Percentiles rank a stretch among this genome's conserved stretches.
phyloP scores from a whole-genome alignment of 2,113 vertebrate genomes.

The human (Homo sapiens) region GRCh38 chr2:161766501-161767000 shows the following conservation, averaged over 20 bases:
- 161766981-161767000: background rate
- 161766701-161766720: conserved; percentile 37
- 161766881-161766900: background rate
- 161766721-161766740: background rate
- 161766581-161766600: background rate
- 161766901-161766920: background rate
- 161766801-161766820: background rate
- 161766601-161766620: background rate
- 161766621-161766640: conserved; percentile 47
- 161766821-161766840: background rate
- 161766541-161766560: conserved; percentile 55
- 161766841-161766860: background rate
- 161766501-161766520: background rate
- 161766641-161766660: conserved; percentile 53
- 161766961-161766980: background rate
- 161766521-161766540: conserved; percentile 49
- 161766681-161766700: conserved; percentile 12
- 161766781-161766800: background rate
- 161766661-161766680: conserved; percentile 38
- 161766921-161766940: background rate
- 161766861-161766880: conserved; percentile 4
- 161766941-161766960: background rate
- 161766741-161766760: background rate
- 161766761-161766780: conserved; percentile 22
- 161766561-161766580: conserved; percentile 51